Evolutionary conservation across 2,113 vertebrate species (phyloP).

Genomic region (Mesoclemmys tuberculata): DNA sequence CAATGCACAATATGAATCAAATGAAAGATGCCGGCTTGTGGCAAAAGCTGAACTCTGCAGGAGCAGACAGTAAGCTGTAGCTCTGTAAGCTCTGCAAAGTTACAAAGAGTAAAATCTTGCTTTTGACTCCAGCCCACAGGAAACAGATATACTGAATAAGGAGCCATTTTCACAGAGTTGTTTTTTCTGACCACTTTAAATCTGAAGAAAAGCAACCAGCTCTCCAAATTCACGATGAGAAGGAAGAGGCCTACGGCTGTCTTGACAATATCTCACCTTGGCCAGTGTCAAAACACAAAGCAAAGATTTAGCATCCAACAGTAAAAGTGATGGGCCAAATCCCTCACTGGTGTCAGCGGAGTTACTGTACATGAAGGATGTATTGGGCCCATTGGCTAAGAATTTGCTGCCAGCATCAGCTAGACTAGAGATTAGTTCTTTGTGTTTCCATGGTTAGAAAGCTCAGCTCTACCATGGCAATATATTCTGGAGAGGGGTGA

Average conservation of each 20-base stretch:
- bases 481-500: not conserved
- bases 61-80: not conserved
- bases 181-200: not conserved
- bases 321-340: not conserved
- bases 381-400: not conserved
- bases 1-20: not conserved
- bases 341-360: not conserved
- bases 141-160: not conserved
- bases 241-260: not conserved
- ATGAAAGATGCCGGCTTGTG: not conserved
- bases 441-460: not conserved
- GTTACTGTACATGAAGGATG: not conserved
- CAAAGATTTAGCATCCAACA: not conserved
- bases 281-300: not conserved
- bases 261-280: not conserved
- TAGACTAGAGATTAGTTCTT: not conserved
- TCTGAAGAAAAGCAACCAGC: not conserved
- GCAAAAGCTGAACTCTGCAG: not conserved
- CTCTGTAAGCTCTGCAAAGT: fast-evolving
- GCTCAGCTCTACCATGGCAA: not conserved
- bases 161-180: not conserved
- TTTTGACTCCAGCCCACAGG: not conserved
- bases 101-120: not conserved
- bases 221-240: not conserved
- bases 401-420: not conserved